Base-by-base conservation (phyloP, 2,888 invertebrate genomes). In the Ellobium chinense region DNA sequence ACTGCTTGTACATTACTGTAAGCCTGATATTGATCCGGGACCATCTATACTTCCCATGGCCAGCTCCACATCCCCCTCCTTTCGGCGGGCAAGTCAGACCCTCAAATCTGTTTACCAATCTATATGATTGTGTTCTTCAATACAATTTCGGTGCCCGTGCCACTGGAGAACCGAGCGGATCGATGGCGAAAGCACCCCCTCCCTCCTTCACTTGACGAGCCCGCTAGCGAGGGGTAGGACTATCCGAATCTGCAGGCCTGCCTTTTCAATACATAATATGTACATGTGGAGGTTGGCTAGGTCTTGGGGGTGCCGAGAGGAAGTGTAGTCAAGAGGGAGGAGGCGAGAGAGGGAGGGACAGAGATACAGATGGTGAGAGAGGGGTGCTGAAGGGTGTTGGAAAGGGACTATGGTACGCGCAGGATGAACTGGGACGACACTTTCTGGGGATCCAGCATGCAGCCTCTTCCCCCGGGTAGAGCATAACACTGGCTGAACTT, bases 101-200 rank as follows among this genome's bases (percentile, higher is more conserved):
- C 46, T 74, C 63, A 74, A 74, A 74, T 74, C 74, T 74, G 74
- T 74, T 74, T 62, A 74, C 74, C 74, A 74, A 74, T 74, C 74
- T 74, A 74, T 74, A 74, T 74, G 74, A 74, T 74, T 74, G 74
- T 74, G 63, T 74, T 63, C 74, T 74, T 74, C 74, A 74, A 74
- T 63, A 74, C 74, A 74, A 74, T 74, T 74, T 74, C 63, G 74
- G 74, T 21, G 63, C 62, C 39, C n/a, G 27, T 63, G 63, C 18
- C 74, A 74, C 63, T 9, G 63, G 24, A 36, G 36, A 60, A 34
- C 18, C 37, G 1, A 37, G 60, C 1, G 27, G 72, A 60, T 72
- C 72, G 72, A 72, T 72, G 58, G 9, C 12, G 18, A 56, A 34
- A n/a, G 4, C 21, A 24, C 54, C 31, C 0, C 58, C 21, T 31